These are phyloP conservation scores for Tympanuchus pallidicinctus DNA, from an alignment of 2,113 vertebrate genomes.

Conservation along the genomic window DNA sequence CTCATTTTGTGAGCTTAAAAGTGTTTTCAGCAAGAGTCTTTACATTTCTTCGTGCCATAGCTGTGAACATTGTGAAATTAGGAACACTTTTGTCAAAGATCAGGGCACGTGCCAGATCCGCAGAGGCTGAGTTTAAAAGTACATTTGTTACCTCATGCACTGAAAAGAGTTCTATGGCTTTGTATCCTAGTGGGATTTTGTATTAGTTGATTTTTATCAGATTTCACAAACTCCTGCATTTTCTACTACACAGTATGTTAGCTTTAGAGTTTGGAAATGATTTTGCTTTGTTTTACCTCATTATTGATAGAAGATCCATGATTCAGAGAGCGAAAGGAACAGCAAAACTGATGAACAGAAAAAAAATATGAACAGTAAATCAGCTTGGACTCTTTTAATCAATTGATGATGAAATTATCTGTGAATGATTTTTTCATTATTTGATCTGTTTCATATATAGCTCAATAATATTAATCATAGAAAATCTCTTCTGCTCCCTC, in stretches of 20 bases:
- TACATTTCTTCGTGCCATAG: conserved; percentile 19
- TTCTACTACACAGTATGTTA: background rate
- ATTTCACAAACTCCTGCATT: background rate
- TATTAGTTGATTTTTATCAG: background rate
- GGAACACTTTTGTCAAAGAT: conserved; percentile 31
- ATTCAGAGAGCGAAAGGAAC: background rate
- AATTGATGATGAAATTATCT: conserved; percentile 28
- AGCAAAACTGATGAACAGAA: background rate
- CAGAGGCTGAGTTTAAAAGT: background rate
- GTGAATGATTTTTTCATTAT: conserved; percentile 24
- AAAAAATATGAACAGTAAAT: background rate
- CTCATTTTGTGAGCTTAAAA: conserved; percentile 44
- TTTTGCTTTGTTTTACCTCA: background rate
- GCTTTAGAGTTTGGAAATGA: background rate
- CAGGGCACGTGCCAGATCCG: background rate
- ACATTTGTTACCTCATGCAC: background rate
- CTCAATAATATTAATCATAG: background rate
- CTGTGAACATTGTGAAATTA: conserved; percentile 50
- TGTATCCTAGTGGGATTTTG: background rate
- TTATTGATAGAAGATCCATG: background rate
- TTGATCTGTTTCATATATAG: background rate
- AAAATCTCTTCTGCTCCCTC: background rate
- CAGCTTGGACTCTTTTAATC: background rate
- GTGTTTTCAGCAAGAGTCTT: conserved; percentile 22
- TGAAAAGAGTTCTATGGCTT: background rate